Base-by-base conservation (phyloP, 2,888 invertebrate genomes). In the Steinernema hermaphroditum region DNA sequence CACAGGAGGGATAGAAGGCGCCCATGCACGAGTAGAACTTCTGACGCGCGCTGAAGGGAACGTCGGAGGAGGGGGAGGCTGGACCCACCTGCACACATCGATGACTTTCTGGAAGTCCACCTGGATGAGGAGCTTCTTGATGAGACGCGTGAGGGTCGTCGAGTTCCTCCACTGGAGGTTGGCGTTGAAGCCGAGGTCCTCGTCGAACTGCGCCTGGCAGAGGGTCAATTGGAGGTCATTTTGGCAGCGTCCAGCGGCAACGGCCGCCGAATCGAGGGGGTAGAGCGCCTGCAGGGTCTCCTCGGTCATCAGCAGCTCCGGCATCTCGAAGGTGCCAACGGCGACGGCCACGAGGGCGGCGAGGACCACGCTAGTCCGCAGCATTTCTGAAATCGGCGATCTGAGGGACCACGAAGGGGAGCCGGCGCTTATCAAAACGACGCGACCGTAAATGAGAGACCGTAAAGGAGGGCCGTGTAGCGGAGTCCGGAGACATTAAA, bases 11-110 rank as follows among this genome's bases (percentile, higher is more conserved):
- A 46, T 78, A 80, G 22, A 71, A 70, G 22, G 37, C 29, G 1
- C 77, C 76, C 43, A 80, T 73, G n/a, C 76, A 77, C 22, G 70
- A 72, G 34, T 73, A 75, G 72, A 78, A 80, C 34, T 72, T 62
- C 62, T 76, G 76, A 8, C 80, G 78, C 32, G 79, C 72, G 9
- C 79, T 78, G 72, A 24, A 73, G 70, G 14, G n/a, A 22, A 37
- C 6, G 54, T 8, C 4, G 12, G 4, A 50, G 27, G 54, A 50
- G 54, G 12, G 24, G 6, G 54, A 27, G 4, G 54, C 6, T 8
- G 24, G 12, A 50, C 44, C 22, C 14, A 44, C 69, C 19, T 27
- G 44, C 69, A 41, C 29, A 68, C 43, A 16, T 22, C 27, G 27
- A 54, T 2, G 24, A 54, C 14, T 24, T 54, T 54, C 54, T 54